Evolutionary conservation across 2,113 vertebrate genomes (phyloP), one percentile per base, ranked within the genome.

Genomic region (Corythoichthys haematopterus): DNA sequence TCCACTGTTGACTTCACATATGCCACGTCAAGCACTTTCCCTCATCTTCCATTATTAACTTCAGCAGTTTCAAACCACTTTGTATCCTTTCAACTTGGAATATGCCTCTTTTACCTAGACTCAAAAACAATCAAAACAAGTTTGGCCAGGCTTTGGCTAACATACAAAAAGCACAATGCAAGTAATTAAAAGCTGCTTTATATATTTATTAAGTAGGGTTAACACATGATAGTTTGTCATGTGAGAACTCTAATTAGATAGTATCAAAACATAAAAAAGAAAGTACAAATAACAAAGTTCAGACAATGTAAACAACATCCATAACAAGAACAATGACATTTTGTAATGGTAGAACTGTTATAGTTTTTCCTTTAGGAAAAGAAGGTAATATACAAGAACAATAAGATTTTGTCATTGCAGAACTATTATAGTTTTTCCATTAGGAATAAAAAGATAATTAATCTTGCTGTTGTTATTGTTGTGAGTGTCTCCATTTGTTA

Each of bases 191-290:
- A 38, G 13, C 15, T 66, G 16, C 86, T 72, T 83, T 78, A 80
- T 83, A 84, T 86, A 85, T 90, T 91, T 90, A 91, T 91, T 90
- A 77, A 89, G 85, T 86, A 81, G 74, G 84, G 85, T 85, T 79
- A 35, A 82, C 83, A 76, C 76, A 85, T 85, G 81, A 88, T 81
- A 89, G 77, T 68, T 72, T 69, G 88, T 78, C 83, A 82, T 69
- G 78, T 89, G 85, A 81, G 80, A 87, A 82, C 71, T 90, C 81
- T 89, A 88, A 89, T 84, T 84, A 84, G 88, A 89, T 89, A 81
- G 90, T 93, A 92, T 91, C 88, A 92, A 92, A 87, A 89, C 60
- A 13, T 83, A 90, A 91, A 91, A 28, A 28, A 28, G 20, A 28
- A 28, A 28, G 88, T 93, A 92, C 89, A 92, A 92, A 91, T 80